Conservation (phyloP, 2,888 invertebrate genomes). For the Linyphia triangularis region DNA sequence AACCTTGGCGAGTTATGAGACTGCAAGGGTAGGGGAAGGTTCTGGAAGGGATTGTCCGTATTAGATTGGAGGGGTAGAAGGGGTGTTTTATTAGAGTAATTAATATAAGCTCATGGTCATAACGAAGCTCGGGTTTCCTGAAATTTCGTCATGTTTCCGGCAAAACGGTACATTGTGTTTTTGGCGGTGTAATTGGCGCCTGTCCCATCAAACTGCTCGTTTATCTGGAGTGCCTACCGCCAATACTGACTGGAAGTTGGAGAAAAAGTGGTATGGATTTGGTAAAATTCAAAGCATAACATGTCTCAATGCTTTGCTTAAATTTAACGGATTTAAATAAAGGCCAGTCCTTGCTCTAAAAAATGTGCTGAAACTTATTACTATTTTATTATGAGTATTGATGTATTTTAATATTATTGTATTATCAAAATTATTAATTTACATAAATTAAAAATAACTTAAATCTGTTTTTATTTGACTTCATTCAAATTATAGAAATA, state of each 20-base stretch:
- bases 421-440: no score
- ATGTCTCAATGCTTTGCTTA: neutral
- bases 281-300: neutral
- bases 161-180: constrained; percentile 68
- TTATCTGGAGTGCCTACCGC: constrained; percentile 66
- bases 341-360: neutral
- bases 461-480: no score
- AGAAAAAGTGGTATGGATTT: constrained; percentile 22
- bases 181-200: constrained; percentile 71
- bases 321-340: no score
- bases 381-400: no score
- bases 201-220: constrained; percentile 67
- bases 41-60: constrained; percentile 41
- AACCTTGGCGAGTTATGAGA: constrained; percentile 56
- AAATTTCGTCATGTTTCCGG: constrained; percentile 72
- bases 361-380: no score
- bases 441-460: no score
- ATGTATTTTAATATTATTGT: no score
- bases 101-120: constrained; percentile 73
- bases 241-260: constrained; percentile 3
- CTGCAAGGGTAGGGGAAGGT: constrained; percentile 10
- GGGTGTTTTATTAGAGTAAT: constrained; percentile 71
- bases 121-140: constrained; percentile 67
- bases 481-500: no score
- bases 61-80: constrained; percentile 4